Evolutionary conservation across 2,888 invertebrate genomes (phyloP).

Genomic region (Diaphora mendica): DNA sequence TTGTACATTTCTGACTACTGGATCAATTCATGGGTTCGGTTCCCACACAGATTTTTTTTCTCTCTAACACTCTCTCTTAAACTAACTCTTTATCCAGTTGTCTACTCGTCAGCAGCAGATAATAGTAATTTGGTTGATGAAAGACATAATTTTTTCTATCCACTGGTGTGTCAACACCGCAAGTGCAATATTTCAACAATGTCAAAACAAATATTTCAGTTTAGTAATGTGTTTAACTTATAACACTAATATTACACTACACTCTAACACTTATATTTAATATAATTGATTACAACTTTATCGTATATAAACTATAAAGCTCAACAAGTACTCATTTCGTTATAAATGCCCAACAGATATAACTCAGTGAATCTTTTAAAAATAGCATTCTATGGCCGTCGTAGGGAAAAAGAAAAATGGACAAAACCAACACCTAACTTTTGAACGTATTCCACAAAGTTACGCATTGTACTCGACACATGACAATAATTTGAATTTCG

Average conservation of each 20-base stretch:
- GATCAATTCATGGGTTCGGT: background rate
- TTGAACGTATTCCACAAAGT: constrained; percentile 52
- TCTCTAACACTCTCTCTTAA: too few relatives aligned
- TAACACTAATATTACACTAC: too few relatives aligned
- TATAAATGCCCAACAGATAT: constrained; percentile 41
- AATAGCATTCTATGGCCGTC: constrained; percentile 49
- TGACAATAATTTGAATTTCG: constrained; percentile 8
- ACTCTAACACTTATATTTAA: too few relatives aligned
- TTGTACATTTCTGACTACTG: background rate
- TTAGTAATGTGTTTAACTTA: too few relatives aligned
- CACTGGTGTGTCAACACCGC: too few relatives aligned
- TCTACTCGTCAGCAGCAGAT: too few relatives aligned
- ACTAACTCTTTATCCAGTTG: too few relatives aligned
- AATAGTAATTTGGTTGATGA: too few relatives aligned
- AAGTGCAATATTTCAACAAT: too few relatives aligned
- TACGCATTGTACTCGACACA: constrained; percentile 20
- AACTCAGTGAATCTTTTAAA: constrained; percentile 45
- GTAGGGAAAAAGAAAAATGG: constrained; percentile 56
- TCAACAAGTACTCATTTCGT: constrained; percentile 47
- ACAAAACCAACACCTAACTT: constrained; percentile 61
- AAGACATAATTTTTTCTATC: too few relatives aligned
- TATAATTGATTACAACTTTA: too few relatives aligned
- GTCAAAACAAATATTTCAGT: background rate
- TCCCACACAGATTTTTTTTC: too few relatives aligned
- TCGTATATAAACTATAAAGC: constrained; percentile 25